Percentiles rank a stretch among this genome's conserved stretches.
These are phyloP conservation scores for Belgica antarctica DNA, from an alignment of 2,888 invertebrate genomes.

Conservation along the genomic window DNA sequence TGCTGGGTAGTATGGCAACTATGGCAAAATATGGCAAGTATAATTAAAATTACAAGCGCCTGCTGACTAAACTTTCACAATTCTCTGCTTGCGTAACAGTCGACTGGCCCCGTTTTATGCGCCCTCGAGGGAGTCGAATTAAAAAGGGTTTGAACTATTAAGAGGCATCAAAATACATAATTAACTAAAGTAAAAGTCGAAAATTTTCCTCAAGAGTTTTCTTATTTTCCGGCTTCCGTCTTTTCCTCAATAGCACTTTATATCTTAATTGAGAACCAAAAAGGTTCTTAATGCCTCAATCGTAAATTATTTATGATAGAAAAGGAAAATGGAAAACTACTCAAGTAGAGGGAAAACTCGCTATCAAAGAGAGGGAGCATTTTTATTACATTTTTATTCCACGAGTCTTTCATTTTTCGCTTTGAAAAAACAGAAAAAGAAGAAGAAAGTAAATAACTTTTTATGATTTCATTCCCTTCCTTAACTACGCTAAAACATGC, in stretches of 20 bases:
- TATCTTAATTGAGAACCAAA: slow-evolving; percentile 18
- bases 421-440: background rate
- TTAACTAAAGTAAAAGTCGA: slow-evolving; percentile 19
- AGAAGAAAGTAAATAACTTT: background rate
- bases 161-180: slow-evolving; percentile 15
- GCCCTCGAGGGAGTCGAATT: slow-evolving; percentile 19
- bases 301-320: slow-evolving; percentile 28
- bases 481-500: background rate
- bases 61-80: too few relatives aligned
- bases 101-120: too few relatives aligned
- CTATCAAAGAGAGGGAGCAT: background rate
- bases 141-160: slow-evolving; percentile 22
- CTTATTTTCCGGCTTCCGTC: background rate
- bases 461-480: background rate
- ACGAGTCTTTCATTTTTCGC: slow-evolving; percentile 11
- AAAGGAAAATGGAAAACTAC: slow-evolving; percentile 21
- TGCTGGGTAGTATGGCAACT: too few relatives aligned
- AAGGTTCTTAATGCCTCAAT: slow-evolving; percentile 24
- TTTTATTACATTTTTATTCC: slow-evolving; percentile 26
- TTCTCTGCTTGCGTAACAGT: too few relatives aligned
- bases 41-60: too few relatives aligned
- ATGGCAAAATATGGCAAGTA: too few relatives aligned
- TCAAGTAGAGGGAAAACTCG: background rate
- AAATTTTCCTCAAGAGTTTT: background rate
- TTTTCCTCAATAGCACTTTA: slow-evolving; percentile 10